Percentiles rank a stretch among this genome's conserved stretches.
These are phyloP conservation scores for Catamblyrhynchus diadema DNA, from an alignment of 2,797 vertebrate species.

Conservation along the genomic window DNA sequence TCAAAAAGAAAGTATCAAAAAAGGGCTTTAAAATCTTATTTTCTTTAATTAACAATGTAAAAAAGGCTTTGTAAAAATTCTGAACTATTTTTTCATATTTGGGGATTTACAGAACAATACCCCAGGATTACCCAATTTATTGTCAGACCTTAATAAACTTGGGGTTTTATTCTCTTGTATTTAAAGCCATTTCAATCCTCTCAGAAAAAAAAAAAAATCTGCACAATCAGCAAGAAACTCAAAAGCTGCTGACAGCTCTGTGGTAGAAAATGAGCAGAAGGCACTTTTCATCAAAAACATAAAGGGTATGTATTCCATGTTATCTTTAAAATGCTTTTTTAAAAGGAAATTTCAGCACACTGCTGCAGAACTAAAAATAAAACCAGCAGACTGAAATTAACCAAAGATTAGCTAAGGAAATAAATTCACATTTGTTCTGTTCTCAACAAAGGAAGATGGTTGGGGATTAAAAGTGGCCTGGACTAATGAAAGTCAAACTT, in stretches of 20 bases:
- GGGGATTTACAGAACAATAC: background rate
- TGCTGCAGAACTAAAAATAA: background rate
- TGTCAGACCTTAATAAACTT: constrained; percentile 38
- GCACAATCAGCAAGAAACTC: background rate
- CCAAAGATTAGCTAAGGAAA: background rate
- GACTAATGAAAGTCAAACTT: background rate
- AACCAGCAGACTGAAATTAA: background rate
- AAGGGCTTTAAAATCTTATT: background rate
- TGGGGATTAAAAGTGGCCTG: background rate
- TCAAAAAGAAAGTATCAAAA: background rate
- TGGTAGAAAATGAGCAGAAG: background rate
- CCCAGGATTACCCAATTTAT: background rate
- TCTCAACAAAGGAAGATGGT: background rate
- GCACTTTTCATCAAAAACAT: background rate
- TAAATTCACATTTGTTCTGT: background rate
- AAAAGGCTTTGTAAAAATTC: background rate
- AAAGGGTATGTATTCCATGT: background rate
- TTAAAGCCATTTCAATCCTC: constrained; percentile 36
- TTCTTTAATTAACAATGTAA: background rate
- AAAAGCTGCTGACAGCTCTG: background rate
- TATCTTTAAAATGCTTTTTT: background rate
- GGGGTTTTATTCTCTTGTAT: background rate
- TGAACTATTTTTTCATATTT: background rate
- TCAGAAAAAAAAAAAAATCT: background rate
- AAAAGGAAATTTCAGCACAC: background rate